Evolutionary conservation across 1,140 invertebrate species (phyloP), one percentile per base, ranked within the genome.

Genomic region (Pachypeltis micranthus): DNA sequence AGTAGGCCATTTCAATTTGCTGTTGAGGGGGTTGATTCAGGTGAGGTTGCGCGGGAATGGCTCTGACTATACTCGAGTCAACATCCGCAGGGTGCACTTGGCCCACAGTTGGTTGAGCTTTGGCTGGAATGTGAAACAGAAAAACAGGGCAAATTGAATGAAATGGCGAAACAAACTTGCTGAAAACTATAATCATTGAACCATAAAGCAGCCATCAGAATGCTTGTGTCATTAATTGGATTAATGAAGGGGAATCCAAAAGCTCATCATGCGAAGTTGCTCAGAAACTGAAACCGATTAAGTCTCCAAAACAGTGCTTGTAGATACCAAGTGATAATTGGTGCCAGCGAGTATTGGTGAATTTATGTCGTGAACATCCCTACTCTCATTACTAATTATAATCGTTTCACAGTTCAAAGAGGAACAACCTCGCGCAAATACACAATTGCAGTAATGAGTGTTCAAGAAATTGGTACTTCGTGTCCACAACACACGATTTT

Each of bases 1-100:
- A 62, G 39, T 61, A 61, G n/a, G 64, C 39, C 27, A 60, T 39
- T 27, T 58, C 64, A n/a, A 61, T 55, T 12, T 12, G 51, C n/a
- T 57, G 51, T 12, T 14, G 19, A n/a, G 23, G 29, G 7, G 24
- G 26, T 2, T n/a, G 19, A 4, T 12, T 12, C 2, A 29, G n/a
- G 2, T 26, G 57, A 4, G 12, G 47, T 39, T 16, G 7, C 12
- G 47, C 47, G 10, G 47, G 47, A 51, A 51, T 51, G 47, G 47
- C 47, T 4, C 12, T 51, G 4, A 51, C 47, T 51, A 51, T 51
- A 21, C 47, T 51, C 12, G 47, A 51, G 47, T 51, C 47, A 10
- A 51, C 47, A 21, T 51, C 47, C 12, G 47, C 47, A 4, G 47
- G 47, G 21, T 51, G 47, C 10, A 51, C 47, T 21, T 10, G 47